Conservation (phyloP, 2,888 invertebrate genomes). For the Chironomus tentans region DNA sequence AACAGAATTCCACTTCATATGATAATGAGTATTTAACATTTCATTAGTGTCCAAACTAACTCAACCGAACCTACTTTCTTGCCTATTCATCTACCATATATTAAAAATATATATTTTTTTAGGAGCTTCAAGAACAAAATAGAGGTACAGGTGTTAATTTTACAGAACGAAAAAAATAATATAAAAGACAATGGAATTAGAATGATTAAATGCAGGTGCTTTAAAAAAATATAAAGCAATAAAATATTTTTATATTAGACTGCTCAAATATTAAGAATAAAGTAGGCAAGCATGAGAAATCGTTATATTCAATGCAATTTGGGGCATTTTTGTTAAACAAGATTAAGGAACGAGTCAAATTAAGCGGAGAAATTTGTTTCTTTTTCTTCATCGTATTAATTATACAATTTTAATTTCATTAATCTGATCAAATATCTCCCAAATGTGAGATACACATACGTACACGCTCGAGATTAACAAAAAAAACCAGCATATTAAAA, state of each 20-base stretch:
- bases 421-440: neutral
- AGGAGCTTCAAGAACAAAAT: neutral
- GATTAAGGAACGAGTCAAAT: neutral
- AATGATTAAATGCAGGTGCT: conserved; percentile 19
- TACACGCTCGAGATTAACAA: too few species aligned
- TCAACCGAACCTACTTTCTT: too few species aligned
- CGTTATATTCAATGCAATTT: neutral
- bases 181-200: neutral
- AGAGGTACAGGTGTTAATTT: conserved; percentile 9
- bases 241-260: neutral
- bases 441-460: neutral
- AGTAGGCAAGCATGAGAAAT: neutral
- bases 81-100: too few species aligned
- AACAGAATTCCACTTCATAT: too few species aligned
- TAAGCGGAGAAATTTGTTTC: too few species aligned
- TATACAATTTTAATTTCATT: neutral
- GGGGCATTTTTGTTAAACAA: neutral
- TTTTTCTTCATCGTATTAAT: neutral
- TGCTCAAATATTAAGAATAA: neutral
- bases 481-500: neutral
- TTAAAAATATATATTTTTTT: too few species aligned
- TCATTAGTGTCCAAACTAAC: too few species aligned
- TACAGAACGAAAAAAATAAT: neutral
- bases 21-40: too few species aligned
- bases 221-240: neutral